Conservation (phyloP, 2,888 invertebrate species). For the Brachyptera risi region DNA sequence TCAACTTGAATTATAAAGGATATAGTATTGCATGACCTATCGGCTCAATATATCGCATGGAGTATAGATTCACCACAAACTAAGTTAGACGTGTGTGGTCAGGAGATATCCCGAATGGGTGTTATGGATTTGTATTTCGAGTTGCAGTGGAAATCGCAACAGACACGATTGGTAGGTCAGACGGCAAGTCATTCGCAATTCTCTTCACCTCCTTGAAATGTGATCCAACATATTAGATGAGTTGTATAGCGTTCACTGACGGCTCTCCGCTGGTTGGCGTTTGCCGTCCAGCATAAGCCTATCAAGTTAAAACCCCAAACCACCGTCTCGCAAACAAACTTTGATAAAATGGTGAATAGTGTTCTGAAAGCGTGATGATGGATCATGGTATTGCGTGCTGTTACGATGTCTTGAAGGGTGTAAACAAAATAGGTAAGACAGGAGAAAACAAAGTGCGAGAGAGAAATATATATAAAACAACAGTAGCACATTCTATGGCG, state of each 20-base stretch:
- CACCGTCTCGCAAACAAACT: neutral
- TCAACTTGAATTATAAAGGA: conserved; percentile 14
- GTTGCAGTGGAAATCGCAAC: neutral
- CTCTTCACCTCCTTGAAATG: neutral
- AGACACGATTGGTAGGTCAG: neutral
- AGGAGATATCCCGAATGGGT: conserved; percentile 6
- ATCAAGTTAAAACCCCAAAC: neutral
- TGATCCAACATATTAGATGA: no score
- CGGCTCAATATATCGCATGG: conserved; percentile 4
- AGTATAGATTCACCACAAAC: conserved; percentile 8
- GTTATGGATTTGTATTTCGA: conserved; percentile 16
- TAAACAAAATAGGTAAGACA: neutral
- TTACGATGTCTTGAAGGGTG: conserved; percentile 9
- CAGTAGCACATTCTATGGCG: neutral
- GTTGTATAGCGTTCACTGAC: no score
- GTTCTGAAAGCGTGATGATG: conserved; percentile 20
- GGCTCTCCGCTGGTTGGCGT: neutral
- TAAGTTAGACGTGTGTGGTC: conserved; percentile 1
- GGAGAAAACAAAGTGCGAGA: conserved; percentile 3
- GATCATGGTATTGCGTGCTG: conserved; percentile 11
- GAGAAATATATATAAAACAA: neutral
- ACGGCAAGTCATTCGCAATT: neutral
- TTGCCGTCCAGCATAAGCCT: neutral
- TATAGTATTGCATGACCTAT: conserved; percentile 11
- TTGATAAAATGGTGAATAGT: conserved; percentile 3